Evolutionary conservation across 2,113 vertebrate genomes (phyloP).

Genomic region (Fregata magnificens): DNA sequence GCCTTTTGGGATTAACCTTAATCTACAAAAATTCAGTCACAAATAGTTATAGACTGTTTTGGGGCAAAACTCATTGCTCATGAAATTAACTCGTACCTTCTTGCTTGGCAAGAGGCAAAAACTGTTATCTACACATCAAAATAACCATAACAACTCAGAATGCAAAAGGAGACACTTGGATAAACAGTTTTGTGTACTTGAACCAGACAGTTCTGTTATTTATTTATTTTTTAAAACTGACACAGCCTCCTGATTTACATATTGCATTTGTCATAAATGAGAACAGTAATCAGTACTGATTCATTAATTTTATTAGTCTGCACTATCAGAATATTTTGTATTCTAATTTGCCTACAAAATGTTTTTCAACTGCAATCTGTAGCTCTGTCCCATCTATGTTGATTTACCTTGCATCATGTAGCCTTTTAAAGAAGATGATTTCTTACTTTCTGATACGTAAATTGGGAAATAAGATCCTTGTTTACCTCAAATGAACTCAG

Average conservation of each 20-base stretch:
- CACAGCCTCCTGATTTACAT: neutral
- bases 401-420: neutral
- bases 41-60: neutral
- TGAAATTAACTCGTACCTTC: neutral
- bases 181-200: neutral
- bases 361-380: neutral
- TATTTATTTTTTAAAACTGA: neutral
- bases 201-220: neutral
- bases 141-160: neutral
- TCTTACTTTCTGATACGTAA: neutral
- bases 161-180: neutral
- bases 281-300: neutral
- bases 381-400: neutral
- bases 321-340: neutral
- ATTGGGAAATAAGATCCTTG: neutral
- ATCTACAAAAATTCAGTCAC: neutral
- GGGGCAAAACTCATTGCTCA: neutral
- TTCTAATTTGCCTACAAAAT: neutral
- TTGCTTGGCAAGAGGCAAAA: neutral
- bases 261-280: neutral
- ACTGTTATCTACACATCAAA: neutral
- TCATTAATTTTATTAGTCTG: neutral
- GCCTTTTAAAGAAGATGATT: neutral
- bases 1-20: neutral
- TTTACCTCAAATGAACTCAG: neutral